Conservation (phyloP, 1,140 invertebrate species). For the Halesus radiatus region DNA sequence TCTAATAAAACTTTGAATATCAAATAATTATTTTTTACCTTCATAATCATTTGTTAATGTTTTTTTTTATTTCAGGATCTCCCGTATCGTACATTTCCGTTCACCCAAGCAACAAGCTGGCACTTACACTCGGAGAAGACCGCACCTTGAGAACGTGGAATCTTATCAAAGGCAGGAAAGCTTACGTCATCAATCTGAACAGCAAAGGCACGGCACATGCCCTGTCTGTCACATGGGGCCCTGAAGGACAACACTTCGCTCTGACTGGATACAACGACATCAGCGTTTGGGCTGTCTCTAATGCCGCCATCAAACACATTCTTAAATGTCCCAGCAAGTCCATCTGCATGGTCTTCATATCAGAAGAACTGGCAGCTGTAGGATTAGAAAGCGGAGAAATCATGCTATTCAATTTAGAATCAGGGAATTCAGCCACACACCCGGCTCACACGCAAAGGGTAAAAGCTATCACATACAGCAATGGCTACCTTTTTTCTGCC, state of each 20-base stretch:
- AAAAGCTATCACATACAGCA: slow-evolving; percentile 74
- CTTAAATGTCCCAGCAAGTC: slow-evolving; percentile 75
- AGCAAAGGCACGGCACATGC: slow-evolving; percentile 73
- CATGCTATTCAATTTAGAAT: slow-evolving; percentile 73
- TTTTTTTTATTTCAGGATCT: slow-evolving; percentile 64
- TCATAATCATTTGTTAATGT: too few relatives aligned
- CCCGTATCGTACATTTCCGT: slow-evolving; percentile 80
- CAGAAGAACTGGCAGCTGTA: slow-evolving; percentile 75
- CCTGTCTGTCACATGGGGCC: slow-evolving; percentile 75
- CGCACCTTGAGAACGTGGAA: slow-evolving; percentile 93
- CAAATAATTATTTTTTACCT: too few relatives aligned
- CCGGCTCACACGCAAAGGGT: slow-evolving; percentile 77
- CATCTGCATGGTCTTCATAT: slow-evolving; percentile 74
- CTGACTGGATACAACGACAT: slow-evolving; percentile 78
- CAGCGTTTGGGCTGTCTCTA: slow-evolving; percentile 83
- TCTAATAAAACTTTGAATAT: not conserved
- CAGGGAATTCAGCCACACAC: slow-evolving; percentile 67
- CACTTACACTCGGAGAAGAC: slow-evolving; percentile 88
- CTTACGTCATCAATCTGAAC: slow-evolving; percentile 88
- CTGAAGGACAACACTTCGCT: slow-evolving; percentile 80
- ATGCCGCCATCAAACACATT: slow-evolving; percentile 75
- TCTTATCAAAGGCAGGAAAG: slow-evolving; percentile 89
- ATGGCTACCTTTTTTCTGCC: slow-evolving; percentile 73
- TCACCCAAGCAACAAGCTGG: slow-evolving; percentile 91
- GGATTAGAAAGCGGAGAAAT: slow-evolving; percentile 82